These are phyloP conservation scores for Pseudomyrmex flavicornis DNA, from an alignment of 1,140 invertebrate genomes.

Conservation along the genomic window DNA sequence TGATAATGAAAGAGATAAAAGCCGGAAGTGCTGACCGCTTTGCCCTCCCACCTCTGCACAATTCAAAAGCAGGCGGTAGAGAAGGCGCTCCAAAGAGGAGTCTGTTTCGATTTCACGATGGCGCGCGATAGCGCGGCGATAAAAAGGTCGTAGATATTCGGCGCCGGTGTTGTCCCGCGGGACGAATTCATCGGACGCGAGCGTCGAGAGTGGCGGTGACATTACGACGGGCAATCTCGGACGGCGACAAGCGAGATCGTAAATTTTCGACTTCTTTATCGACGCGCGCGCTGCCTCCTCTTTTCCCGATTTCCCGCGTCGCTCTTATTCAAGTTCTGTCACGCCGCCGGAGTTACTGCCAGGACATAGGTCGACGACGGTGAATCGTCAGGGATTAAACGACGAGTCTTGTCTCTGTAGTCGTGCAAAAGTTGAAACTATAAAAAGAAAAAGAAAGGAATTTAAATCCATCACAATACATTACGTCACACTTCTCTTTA, in stretches of 20 bases:
- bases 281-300: neutral
- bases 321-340: slow-evolving; percentile 27
- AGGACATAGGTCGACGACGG: slow-evolving; percentile 25
- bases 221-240: slow-evolving; percentile 66
- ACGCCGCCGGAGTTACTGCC: slow-evolving; percentile 36
- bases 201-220: slow-evolving; percentile 59
- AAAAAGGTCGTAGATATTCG: slow-evolving; percentile 54
- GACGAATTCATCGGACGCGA: slow-evolving; percentile 55
- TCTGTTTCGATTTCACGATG: slow-evolving; percentile 53
- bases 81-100: neutral
- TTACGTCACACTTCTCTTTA: too few relatives aligned
- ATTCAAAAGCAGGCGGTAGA: neutral
- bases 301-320: slow-evolving; percentile 22
- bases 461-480: neutral
- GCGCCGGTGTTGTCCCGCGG: slow-evolving; percentile 58
- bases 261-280: slow-evolving; percentile 62
- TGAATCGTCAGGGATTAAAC: slow-evolving; percentile 31
- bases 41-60: neutral
- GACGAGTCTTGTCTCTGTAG: slow-evolving; percentile 1
- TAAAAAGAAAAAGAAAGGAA: neutral
- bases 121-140: slow-evolving; percentile 44
- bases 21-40: neutral
- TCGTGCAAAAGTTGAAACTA: slow-evolving; percentile 6
- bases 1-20: slow-evolving; percentile 23
- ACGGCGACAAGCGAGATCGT: slow-evolving; percentile 49